These are phyloP conservation scores for Rhogogaster chlorosoma DNA, from an alignment of 2,888 invertebrate genomes.

Conservation along the genomic window DNA sequence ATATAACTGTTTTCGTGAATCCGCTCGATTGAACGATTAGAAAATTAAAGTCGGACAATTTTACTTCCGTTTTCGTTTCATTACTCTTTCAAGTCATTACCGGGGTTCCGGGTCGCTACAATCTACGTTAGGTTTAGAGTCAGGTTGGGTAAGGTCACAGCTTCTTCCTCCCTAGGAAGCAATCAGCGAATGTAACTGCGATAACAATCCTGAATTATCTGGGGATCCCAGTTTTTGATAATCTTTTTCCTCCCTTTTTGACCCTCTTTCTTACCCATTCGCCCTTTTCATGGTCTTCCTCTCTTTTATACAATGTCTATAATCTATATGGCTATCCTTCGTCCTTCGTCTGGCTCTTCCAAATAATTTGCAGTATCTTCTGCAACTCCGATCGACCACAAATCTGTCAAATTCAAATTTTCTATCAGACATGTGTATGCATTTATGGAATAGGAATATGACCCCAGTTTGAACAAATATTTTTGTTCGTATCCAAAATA, in stretches of 20 bases:
- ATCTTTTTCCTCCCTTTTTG: neutral
- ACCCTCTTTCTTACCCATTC: neutral
- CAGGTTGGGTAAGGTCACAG: neutral
- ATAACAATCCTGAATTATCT: slow-evolving; percentile 40
- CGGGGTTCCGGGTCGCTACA: neutral
- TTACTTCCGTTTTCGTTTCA: slow-evolving; percentile 15
- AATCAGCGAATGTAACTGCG: slow-evolving; percentile 29
- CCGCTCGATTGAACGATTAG: slow-evolving; percentile 1
- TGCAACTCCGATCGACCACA: neutral
- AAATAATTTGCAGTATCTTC: neutral
- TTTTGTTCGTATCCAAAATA: neutral
- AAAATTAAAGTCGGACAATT: slow-evolving; percentile 37
- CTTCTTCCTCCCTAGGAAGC: slow-evolving; percentile 33
- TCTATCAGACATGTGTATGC: neutral
- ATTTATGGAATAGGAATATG: neutral
- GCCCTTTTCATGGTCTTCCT: neutral
- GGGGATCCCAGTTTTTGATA: slow-evolving; percentile 35
- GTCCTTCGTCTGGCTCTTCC: neutral
- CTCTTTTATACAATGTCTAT: neutral
- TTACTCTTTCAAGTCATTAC: slow-evolving; percentile 33
- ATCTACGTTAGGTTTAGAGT: slow-evolving; percentile 15
- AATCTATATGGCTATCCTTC: neutral
- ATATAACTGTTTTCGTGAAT: neutral
- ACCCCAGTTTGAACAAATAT: neutral
- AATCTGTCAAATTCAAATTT: slow-evolving; percentile 28